These are phyloP conservation scores for Cuculus canorus DNA, from an alignment of 2,797 vertebrate species.

Conservation along the genomic window DNA sequence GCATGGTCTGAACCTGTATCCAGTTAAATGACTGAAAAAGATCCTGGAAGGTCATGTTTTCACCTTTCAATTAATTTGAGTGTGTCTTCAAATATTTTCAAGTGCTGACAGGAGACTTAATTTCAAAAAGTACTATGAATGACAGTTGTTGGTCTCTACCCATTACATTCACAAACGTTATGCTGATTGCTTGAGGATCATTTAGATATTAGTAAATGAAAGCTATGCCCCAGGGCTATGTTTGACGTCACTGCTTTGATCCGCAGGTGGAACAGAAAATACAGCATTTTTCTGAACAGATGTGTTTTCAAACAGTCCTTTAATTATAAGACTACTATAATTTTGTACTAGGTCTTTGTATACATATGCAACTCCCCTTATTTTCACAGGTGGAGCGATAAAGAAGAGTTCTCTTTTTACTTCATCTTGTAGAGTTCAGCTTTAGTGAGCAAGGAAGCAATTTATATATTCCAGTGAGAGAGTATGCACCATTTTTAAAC, in stretches of 20 bases:
- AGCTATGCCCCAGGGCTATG: not conserved
- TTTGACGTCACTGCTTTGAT: conserved; percentile 10
- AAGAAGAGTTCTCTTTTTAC: not conserved
- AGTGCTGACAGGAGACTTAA: not conserved
- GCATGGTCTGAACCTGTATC: not conserved
- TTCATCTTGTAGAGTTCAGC: not conserved
- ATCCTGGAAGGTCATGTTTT: not conserved
- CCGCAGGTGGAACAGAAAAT: not conserved
- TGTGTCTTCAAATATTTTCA: not conserved
- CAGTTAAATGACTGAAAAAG: not conserved
- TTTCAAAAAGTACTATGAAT: not conserved
- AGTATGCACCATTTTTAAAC: not conserved
- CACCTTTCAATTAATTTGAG: not conserved
- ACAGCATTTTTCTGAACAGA: not conserved
- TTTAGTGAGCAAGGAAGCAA: not conserved
- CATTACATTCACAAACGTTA: not conserved
- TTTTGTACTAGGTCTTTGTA: not conserved
- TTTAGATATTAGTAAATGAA: not conserved
- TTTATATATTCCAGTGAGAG: not conserved
- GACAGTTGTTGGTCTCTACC: not conserved
- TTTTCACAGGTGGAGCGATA: not conserved
- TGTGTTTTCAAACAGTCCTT: not conserved
- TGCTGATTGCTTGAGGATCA: not conserved
- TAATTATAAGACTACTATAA: not conserved
- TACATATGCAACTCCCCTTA: not conserved